Percentiles rank a stretch among this genome's conserved stretches.
Evolutionary conservation across 2,888 invertebrate genomes (phyloP).

Genomic region (Aleiodes testaceus): DNA sequence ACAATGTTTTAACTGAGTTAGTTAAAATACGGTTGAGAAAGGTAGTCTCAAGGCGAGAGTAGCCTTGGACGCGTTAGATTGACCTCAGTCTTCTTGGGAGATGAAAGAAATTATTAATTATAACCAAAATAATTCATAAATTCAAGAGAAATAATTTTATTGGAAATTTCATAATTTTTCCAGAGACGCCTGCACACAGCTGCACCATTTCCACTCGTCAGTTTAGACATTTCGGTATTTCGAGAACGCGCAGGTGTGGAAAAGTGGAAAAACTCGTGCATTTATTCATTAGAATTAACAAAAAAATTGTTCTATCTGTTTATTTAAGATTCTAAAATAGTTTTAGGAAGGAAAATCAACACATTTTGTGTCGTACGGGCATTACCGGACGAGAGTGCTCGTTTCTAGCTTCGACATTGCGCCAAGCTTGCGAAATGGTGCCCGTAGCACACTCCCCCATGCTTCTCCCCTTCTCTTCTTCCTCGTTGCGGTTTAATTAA

Average conservation of each 20-base stretch:
- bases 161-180: too few relatives aligned
- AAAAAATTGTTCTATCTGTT: too few relatives aligned
- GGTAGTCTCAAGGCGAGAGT: constrained; percentile 70
- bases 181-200: too few relatives aligned
- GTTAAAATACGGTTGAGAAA: constrained; percentile 67
- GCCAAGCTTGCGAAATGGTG: constrained; percentile 43
- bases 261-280: too few relatives aligned
- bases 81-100: constrained; percentile 59
- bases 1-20: constrained; percentile 11
- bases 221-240: too few relatives aligned
- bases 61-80: constrained; percentile 73
- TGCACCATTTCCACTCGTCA: too few relatives aligned
- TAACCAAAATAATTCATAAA: too few relatives aligned
- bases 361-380: constrained; percentile 8
- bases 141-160: too few relatives aligned
- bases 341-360: too few relatives aligned
- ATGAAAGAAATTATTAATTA: not conserved
- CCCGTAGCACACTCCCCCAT: constrained; percentile 21
- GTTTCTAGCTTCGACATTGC: constrained; percentile 12
- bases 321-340: too few relatives aligned
- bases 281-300: too few relatives aligned
- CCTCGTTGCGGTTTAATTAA: constrained; percentile 41
- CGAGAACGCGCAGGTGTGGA: too few relatives aligned
- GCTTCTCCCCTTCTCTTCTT: constrained; percentile 7
- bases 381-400: constrained; percentile 2